phyloP scores from a whole-genome alignment of 2,888 invertebrate genomes.

The Erannis defoliaria region DNA sequence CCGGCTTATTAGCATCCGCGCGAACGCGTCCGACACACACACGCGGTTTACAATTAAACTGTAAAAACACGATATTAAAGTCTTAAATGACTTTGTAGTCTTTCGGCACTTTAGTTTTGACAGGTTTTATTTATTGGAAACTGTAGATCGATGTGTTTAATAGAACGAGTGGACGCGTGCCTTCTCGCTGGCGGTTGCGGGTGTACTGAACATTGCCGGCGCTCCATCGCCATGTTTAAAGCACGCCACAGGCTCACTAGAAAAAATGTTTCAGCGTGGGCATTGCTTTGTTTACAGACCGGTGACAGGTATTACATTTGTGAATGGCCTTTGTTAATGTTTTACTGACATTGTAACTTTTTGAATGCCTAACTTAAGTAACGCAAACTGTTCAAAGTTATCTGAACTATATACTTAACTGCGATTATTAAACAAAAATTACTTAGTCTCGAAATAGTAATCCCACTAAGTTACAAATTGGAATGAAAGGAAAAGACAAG shows the following conservation, averaged over 20 bases:
- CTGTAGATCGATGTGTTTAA: constrained; percentile 48
- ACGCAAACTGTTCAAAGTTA: background rate
- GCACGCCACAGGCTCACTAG: constrained; percentile 70
- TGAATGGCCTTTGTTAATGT: constrained; percentile 30
- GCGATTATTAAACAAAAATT: too few species aligned
- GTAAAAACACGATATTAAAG: constrained; percentile 48
- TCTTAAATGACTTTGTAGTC: constrained; percentile 44
- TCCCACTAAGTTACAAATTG: too few species aligned
- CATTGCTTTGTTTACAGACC: constrained; percentile 34
- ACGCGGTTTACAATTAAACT: constrained; percentile 58
- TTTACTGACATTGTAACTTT: constrained; percentile 12
- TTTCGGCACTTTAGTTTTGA: constrained; percentile 51
- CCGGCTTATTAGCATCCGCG: constrained; percentile 70
- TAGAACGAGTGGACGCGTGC: constrained; percentile 66
- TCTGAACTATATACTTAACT: too few species aligned
- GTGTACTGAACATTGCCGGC: constrained; percentile 71
- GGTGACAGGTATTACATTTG: constrained; percentile 31
- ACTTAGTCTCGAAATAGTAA: too few species aligned
- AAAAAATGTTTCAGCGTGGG: constrained; percentile 68
- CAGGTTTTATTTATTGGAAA: constrained; percentile 51
- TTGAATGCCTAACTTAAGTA: background rate
- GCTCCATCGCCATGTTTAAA: constrained; percentile 75
- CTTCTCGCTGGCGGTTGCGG: constrained; percentile 70
- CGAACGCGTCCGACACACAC: constrained; percentile 64
- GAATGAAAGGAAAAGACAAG: too few species aligned